Conservation (phyloP, 2,113 vertebrate species). For the Misgurnus anguillicaudatus region DNA sequence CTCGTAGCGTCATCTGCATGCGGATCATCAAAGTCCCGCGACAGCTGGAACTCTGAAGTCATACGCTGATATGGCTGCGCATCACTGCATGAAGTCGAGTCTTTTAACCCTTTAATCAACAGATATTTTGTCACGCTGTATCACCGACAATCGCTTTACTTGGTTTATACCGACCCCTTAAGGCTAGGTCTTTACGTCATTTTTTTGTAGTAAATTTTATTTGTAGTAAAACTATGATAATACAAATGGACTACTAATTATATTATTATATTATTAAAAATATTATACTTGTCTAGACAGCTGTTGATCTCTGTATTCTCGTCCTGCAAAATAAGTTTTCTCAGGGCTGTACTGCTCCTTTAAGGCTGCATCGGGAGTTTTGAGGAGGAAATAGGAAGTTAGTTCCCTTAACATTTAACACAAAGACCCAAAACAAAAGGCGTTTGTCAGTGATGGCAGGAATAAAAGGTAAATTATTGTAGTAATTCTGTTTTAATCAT, state of each 20-base stretch:
- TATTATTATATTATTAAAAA: background rate
- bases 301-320: background rate
- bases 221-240: too few relatives aligned
- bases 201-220: background rate
- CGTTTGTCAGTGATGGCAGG: constrained; percentile 64
- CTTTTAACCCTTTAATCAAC: background rate
- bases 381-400: constrained; percentile 56
- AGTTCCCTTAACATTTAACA: constrained; percentile 41
- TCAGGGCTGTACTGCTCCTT: constrained; percentile 28
- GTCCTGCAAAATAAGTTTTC: background rate
- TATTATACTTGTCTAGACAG: too few relatives aligned
- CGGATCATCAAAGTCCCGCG: background rate
- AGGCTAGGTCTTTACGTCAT: background rate
- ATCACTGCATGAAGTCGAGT: background rate
- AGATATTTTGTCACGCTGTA: background rate
- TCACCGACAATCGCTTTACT: background rate
- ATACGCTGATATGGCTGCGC: too few relatives aligned
- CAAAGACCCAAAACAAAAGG: constrained; percentile 47
- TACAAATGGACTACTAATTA: too few relatives aligned
- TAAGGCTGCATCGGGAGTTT: constrained; percentile 30
- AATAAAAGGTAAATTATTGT: constrained; percentile 70
- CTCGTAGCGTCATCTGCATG: background rate
- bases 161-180: background rate
- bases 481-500: background rate
- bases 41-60: too few relatives aligned